A percentile compares a stretch with the other conserved stretches of the same genome.
phyloP scores from a whole-genome alignment of 23 tunicate genomes.

The Styela clava region DNA sequence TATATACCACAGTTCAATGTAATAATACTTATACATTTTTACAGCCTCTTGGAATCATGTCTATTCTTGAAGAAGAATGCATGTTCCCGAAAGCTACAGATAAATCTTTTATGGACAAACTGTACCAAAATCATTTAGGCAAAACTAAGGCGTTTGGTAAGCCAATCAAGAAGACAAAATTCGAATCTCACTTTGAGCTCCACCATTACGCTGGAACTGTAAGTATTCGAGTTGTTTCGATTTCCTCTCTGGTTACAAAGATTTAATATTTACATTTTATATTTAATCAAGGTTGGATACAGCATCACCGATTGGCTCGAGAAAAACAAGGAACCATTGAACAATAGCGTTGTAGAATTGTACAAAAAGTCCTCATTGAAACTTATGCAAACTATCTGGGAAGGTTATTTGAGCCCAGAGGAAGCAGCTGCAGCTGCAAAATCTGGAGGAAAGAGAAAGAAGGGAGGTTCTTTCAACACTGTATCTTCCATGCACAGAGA shows the following conservation, averaged over 20 bases:
- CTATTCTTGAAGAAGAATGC: constrained; percentile 97
- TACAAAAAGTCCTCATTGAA: constrained; percentile 74
- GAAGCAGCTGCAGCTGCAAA: constrained; percentile 85
- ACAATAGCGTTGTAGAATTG: constrained; percentile 88
- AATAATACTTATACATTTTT: not conserved
- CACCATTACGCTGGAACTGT: constrained; percentile 97
- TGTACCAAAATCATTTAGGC: constrained; percentile 85
- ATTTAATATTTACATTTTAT: not conserved
- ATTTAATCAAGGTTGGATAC: constrained; percentile 62
- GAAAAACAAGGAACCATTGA: constrained; percentile 95
- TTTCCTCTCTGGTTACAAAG: too few relatives aligned
- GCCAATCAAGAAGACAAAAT: constrained; percentile 74
- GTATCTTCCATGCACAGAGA: constrained; percentile 92
- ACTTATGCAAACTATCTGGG: constrained; percentile 68
- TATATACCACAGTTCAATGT: too few relatives aligned
- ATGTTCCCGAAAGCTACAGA: constrained; percentile 97
- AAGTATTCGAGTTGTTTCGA: constrained; percentile 24
- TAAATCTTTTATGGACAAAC: constrained; percentile 79
- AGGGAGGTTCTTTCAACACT: constrained; percentile 92
- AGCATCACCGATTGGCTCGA: constrained; percentile 89
- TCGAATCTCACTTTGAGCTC: constrained; percentile 88
- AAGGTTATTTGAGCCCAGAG: constrained; percentile 28
- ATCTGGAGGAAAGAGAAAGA: constrained; percentile 95
- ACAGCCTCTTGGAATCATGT: constrained; percentile 94
- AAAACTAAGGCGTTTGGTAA: constrained; percentile 89